phyloP scores from a whole-genome alignment of 2,888 invertebrate genomes.

The Hirtodrosophila histrioides region DNA sequence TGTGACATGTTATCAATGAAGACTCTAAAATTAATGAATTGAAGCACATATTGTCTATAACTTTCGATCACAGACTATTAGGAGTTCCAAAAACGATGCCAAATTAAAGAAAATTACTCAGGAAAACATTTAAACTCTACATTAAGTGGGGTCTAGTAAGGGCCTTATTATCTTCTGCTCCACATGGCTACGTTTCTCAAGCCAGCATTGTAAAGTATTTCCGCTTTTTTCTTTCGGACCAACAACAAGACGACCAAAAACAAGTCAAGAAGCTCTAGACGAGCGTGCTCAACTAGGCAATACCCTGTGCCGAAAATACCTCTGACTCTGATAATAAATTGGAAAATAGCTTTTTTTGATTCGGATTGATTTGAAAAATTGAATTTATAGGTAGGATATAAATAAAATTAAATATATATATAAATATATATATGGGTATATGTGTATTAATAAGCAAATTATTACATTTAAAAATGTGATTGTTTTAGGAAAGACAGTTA shows the following conservation, averaged over 20 bases:
- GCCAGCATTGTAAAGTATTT: constrained; percentile 56
- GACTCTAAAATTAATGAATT: constrained; percentile 20
- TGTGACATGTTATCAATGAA: constrained; percentile 8
- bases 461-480: too few relatives aligned
- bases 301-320: too few relatives aligned
- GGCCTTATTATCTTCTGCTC: constrained; percentile 29
- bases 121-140: constrained; percentile 26
- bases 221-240: constrained; percentile 50
- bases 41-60: constrained; percentile 16
- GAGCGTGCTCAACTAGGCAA: too few relatives aligned
- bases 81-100: not conserved
- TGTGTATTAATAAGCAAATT: too few relatives aligned
- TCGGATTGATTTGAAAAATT: too few relatives aligned
- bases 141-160: constrained; percentile 30
- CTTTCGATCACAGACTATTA: constrained; percentile 12
- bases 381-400: too few relatives aligned
- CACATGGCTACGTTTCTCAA: constrained; percentile 23
- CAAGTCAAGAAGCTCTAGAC: constrained; percentile 1
- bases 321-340: too few relatives aligned
- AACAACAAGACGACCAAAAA: constrained; percentile 11
- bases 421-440: too few relatives aligned
- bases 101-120: constrained; percentile 30
- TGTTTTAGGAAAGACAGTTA: too few relatives aligned
- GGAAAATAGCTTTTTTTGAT: too few relatives aligned
- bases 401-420: too few relatives aligned